These are phyloP conservation scores for Astyanax mexicanus DNA, from an alignment of 2,797 vertebrate genomes.

Conservation along the genomic window DNA sequence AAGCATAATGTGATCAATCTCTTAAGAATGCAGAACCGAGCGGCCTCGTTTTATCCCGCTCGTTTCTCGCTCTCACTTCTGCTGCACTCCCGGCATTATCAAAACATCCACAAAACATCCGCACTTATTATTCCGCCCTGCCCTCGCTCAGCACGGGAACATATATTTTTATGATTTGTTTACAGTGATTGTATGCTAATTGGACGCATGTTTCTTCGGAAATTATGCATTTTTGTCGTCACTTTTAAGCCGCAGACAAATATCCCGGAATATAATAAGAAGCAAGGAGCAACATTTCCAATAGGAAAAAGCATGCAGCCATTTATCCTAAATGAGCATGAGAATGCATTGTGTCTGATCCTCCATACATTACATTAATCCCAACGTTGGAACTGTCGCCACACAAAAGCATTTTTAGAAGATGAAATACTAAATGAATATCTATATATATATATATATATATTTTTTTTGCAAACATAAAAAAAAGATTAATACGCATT, in stretches of 20 bases:
- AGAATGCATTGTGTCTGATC: neutral
- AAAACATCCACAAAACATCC: neutral
- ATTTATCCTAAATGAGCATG: neutral
- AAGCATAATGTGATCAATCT: neutral
- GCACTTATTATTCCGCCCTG: neutral
- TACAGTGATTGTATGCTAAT: neutral
- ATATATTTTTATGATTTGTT: slow-evolving; percentile 7
- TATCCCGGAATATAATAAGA: neutral
- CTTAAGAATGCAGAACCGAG: slow-evolving; percentile 16
- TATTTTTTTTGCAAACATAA: neutral
- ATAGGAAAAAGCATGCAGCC: neutral
- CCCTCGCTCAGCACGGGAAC: neutral
- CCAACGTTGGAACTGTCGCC: slow-evolving; percentile 2
- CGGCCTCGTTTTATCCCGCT: neutral
- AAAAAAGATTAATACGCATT: too few relatives aligned
- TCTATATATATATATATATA: too few relatives aligned
- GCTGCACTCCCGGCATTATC: slow-evolving; percentile 1
- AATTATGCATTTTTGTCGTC: neutral
- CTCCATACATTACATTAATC: neutral
- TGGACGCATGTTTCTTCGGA: slow-evolving; percentile 18
- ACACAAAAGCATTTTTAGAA: slow-evolving; percentile 14
- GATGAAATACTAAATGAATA: neutral
- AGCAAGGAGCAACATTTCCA: neutral
- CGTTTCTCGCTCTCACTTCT: neutral
- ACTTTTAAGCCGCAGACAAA: slow-evolving; percentile 1